Base-by-base conservation (phyloP, 2,113 vertebrate genomes). In the Ceyx margarethae region DNA sequence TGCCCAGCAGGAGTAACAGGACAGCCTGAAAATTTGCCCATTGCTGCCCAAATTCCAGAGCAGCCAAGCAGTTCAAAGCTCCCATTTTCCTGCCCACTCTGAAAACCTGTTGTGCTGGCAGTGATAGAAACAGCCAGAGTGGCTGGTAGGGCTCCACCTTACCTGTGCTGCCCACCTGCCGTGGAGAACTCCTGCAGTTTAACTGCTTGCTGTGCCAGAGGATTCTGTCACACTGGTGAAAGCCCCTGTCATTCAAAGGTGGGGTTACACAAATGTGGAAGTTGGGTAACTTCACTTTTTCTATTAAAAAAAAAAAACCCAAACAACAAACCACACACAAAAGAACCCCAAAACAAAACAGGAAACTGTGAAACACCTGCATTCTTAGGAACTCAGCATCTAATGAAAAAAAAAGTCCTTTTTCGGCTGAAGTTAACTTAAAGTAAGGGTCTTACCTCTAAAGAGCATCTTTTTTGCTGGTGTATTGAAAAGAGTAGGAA, bases 251-350 rank as follows among this genome's bases (percentile, higher is more conserved):
- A 74, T 35, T 81, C 37, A 48, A 12, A 60, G 0, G 12, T 6
- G 20, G 8, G 13, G 21, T 73, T 54, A 11, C 69, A 64, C 29
- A 72, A 57, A 76, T 40, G 48, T 37, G 86, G 96, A 96, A 96
- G 92, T 95, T 85, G 33, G 35, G 87, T 60, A 94, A 92, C 75
- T 88, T 94, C 83, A 11, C 28, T 87, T 77, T 91, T 84, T 33
- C 33, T 35, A 62, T 26, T 18, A 26, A 48, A 57, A 43, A 45
- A 45, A 54, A 67, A 20, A 50, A 23, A 10, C 37, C 37, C 37
- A 50, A 50, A 23, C 21, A 50, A 13, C 19, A 48, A 48, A 48
- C 20, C 11, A 37, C 48, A 50, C 37, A 11, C 48, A 23, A 48
- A 48, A 48, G 13, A 48, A 21, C 20, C 50, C 21, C 48, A 50